Percentiles rank a stretch among this genome's conserved stretches.
Evolutionary conservation across 2,888 invertebrate species (phyloP).

Genomic region (Eristalinus sepulchralis): DNA sequence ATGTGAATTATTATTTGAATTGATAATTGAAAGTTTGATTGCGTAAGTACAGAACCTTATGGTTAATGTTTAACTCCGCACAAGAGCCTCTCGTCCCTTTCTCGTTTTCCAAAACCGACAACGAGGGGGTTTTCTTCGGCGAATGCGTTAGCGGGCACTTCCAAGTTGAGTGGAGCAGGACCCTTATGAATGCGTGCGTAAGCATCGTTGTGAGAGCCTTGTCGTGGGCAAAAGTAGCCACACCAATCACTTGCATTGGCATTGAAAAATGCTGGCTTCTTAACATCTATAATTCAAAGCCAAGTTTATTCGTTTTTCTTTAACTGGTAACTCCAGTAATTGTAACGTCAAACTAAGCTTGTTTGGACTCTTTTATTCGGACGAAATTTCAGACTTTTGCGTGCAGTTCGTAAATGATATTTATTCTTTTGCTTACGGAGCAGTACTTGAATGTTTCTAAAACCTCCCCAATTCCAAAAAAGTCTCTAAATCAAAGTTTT

Average conservation of each 20-base stretch:
- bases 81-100: neutral
- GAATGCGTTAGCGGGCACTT: constrained; percentile 92
- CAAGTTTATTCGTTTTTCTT: too few species aligned
- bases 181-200: constrained; percentile 99
- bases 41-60: neutral
- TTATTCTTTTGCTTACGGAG: too few species aligned
- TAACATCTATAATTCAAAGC: too few species aligned
- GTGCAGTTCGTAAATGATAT: too few species aligned
- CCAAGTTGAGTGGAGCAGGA: constrained; percentile 98
- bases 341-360: too few species aligned
- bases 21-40: constrained; percentile 17
- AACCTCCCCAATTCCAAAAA: neutral
- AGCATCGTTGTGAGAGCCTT: constrained; percentile 99
- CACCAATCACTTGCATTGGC: constrained; percentile 96
- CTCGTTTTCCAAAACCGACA: constrained; percentile 75
- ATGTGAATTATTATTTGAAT: constrained; percentile 48
- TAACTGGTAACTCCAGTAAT: too few species aligned
- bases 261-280: too few species aligned
- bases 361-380: too few species aligned
- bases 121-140: constrained; percentile 83
- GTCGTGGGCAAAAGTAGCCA: constrained; percentile 99
- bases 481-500: neutral
- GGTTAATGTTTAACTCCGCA: neutral
- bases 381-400: too few species aligned
- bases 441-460: neutral